Evolutionary conservation across 1,140 invertebrate genomes (phyloP).

Genomic region (Calycopis cecrops): DNA sequence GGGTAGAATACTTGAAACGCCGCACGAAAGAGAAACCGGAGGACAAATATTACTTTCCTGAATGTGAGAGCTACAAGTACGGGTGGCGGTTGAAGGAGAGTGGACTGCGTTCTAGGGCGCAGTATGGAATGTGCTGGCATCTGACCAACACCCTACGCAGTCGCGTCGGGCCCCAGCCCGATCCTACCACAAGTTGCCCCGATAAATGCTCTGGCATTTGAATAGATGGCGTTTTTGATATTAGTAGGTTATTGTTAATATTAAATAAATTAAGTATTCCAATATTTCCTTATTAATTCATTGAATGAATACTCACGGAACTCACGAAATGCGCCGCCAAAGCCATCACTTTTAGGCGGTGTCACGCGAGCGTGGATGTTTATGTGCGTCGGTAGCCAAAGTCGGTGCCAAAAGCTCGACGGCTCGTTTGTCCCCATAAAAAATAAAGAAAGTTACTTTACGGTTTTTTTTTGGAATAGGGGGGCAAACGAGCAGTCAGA

Average conservation of each 20-base stretch:
- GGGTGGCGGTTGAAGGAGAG: constrained; percentile 53
- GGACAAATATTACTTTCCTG: constrained; percentile 50
- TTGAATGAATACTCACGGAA: too few relatives aligned
- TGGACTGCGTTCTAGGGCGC: constrained; percentile 29
- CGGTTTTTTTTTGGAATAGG: too few relatives aligned
- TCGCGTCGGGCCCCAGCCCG: constrained; percentile 49
- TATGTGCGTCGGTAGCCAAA: too few relatives aligned
- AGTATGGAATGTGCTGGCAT: constrained; percentile 40
- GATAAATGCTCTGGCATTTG: constrained; percentile 37
- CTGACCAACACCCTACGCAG: constrained; percentile 35
- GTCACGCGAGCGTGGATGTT: too few relatives aligned
- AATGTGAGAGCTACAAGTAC: constrained; percentile 41
- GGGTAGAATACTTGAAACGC: constrained; percentile 35
- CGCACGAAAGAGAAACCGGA: constrained; percentile 37
- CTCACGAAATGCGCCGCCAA: too few relatives aligned
- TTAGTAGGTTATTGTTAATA: not conserved
- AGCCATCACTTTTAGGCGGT: too few relatives aligned
- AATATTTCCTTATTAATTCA: too few relatives aligned
- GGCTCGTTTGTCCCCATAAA: too few relatives aligned
- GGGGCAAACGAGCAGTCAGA: too few relatives aligned
- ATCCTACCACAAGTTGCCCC: constrained; percentile 47
- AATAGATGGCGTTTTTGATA: constrained; percentile 23
- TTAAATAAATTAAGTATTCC: too few relatives aligned
- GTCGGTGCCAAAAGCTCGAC: too few relatives aligned
- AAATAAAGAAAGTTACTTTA: too few relatives aligned